A percentile compares a stretch with the other conserved stretches of the same genome.
These are phyloP conservation scores for Fragum sueziense DNA, from an alignment of 2,888 invertebrate species.

Conservation along the genomic window DNA sequence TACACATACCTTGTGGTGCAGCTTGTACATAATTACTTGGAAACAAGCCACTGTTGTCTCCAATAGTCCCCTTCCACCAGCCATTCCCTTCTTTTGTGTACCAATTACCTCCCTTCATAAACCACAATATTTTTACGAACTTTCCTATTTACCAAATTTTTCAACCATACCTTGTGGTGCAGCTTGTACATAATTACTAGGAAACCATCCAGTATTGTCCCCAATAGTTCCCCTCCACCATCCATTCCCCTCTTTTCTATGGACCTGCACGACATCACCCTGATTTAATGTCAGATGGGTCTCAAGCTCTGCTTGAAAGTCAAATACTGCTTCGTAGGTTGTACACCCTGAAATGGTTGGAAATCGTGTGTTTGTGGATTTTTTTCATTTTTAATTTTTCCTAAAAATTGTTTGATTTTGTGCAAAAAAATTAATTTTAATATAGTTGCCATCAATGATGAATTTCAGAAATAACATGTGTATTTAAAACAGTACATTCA, in stretches of 20 bases:
- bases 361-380: no score
- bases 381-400: no score
- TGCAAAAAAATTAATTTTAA: no score
- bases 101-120: no score
- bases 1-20: slow-evolving; percentile 55
- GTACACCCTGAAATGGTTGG: slow-evolving; percentile 48
- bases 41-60: slow-evolving; percentile 75
- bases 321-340: slow-evolving; percentile 66
- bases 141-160: no score
- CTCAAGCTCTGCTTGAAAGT: slow-evolving; percentile 65
- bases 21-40: slow-evolving; percentile 76
- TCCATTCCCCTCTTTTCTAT: slow-evolving; percentile 75
- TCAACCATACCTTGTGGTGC: slow-evolving; percentile 49
- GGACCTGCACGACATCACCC: slow-evolving; percentile 73
- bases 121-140: no score
- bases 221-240: slow-evolving; percentile 77
- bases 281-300: slow-evolving; percentile 71
- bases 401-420: no score
- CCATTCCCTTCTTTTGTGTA: slow-evolving; percentile 76
- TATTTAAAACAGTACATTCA: no score
- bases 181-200: slow-evolving; percentile 76
- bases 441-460: no score
- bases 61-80: slow-evolving; percentile 77
- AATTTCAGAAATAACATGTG: no score
- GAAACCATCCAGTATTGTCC: slow-evolving; percentile 76